A percentile compares a stretch with the other conserved stretches of the same genome.
phyloP scores from a whole-genome alignment of 2,113 vertebrate species.

The Picathartes gymnocephalus region DNA sequence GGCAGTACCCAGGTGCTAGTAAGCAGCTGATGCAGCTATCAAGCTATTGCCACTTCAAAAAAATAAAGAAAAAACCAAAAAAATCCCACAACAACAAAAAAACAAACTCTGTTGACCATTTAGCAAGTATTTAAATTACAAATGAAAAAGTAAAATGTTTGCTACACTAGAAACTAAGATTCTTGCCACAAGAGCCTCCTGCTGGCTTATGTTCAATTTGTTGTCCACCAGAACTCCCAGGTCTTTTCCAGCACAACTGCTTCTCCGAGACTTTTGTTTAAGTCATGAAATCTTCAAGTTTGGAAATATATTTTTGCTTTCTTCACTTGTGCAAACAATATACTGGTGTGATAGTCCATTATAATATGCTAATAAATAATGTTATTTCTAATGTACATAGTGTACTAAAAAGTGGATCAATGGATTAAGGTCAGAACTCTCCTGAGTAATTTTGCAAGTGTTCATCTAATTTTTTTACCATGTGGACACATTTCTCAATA shows the following conservation, averaged over 20 bases:
- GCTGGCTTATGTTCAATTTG: neutral
- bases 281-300: neutral
- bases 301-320: neutral
- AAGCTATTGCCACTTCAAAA: neutral
- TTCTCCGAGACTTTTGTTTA: neutral
- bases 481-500: neutral
- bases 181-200: neutral
- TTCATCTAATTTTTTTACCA: conserved; percentile 29
- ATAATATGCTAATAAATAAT: neutral
- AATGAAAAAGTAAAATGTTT: neutral
- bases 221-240: neutral
- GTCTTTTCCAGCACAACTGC: neutral
- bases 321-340: neutral
- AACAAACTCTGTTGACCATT: neutral
- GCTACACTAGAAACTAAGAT: neutral
- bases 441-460: neutral
- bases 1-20: neutral
- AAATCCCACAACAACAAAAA: neutral
- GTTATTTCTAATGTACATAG: neutral
- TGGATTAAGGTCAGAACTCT: conserved; percentile 8
- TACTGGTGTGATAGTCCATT: neutral
- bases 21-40: neutral
- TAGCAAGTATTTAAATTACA: neutral
- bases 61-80: too few relatives aligned
- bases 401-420: neutral